Percentiles rank a stretch among this genome's conserved stretches.
These are phyloP conservation scores for Tapirus indicus DNA, from an alignment of 2,797 vertebrate species.

Conservation along the genomic window DNA sequence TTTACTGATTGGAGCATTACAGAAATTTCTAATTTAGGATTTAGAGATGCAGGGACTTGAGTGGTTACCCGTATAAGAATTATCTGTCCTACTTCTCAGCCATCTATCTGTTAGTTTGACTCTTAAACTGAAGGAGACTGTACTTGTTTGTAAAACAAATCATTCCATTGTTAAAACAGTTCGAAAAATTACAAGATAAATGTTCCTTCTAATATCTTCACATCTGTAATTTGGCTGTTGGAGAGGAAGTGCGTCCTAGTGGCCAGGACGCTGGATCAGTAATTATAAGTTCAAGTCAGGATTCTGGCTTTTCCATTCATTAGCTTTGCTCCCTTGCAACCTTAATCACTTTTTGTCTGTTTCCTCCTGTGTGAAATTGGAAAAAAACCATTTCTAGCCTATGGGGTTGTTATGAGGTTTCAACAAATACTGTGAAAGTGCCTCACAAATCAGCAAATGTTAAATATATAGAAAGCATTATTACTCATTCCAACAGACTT, in stretches of 20 bases:
- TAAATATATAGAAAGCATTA: conserved; percentile 26
- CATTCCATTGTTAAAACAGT: neutral
- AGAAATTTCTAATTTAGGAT: conserved; percentile 54
- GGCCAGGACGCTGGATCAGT: neutral
- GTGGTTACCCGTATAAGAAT: neutral
- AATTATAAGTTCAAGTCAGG: neutral
- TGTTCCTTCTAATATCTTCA: neutral
- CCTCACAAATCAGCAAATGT: conserved; percentile 17
- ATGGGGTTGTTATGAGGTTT: neutral
- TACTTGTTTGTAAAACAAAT: conserved; percentile 33
- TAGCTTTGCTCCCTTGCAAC: neutral
- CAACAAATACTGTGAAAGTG: neutral
- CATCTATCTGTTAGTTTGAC: neutral
- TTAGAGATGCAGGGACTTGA: conserved; percentile 13
- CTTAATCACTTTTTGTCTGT: neutral
- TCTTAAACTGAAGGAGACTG: neutral
- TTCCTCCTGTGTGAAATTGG: conserved; percentile 11
- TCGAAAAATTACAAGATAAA: neutral
- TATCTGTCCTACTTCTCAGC: neutral
- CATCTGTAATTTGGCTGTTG: neutral
- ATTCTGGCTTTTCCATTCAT: neutral
- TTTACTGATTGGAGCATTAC: conserved; percentile 15
- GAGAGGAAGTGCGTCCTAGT: neutral
- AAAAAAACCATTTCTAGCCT: neutral
- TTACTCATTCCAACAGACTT: neutral